Conservation (phyloP, 1,140 invertebrate genomes). For the Megathymus violae region DNA sequence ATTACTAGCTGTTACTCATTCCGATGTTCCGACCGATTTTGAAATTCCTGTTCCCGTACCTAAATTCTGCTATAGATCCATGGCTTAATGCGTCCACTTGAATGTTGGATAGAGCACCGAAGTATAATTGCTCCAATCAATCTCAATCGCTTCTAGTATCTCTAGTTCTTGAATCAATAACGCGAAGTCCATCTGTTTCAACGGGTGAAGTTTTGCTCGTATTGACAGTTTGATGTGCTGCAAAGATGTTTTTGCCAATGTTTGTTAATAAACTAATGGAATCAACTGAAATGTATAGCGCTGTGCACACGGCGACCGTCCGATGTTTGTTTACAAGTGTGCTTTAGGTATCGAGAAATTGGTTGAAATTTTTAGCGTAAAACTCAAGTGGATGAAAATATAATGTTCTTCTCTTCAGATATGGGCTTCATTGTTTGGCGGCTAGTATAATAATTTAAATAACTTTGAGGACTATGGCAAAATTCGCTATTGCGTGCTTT, state of each 20-base stretch:
- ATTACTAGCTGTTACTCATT: too few species aligned
- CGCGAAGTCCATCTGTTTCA: slow-evolving; percentile 15
- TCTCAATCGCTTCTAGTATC: slow-evolving; percentile 7
- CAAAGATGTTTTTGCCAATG: slow-evolving; percentile 13
- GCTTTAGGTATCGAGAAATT: not conserved
- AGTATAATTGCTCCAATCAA: not conserved
- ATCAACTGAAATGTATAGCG: slow-evolving; percentile 8
- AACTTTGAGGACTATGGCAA: too few species aligned
- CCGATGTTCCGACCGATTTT: not conserved
- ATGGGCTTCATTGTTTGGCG: too few species aligned
- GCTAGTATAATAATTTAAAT: too few species aligned
- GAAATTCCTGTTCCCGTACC: not conserved
- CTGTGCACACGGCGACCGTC: not conserved
- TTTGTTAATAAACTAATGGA: slow-evolving; percentile 29
- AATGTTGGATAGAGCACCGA: not conserved
- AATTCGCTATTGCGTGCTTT: too few species aligned
- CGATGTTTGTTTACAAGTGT: not conserved
- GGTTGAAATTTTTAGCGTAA: not conserved
- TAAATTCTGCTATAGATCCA: not conserved
- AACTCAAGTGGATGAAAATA: not conserved
- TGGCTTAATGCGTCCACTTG: not conserved
- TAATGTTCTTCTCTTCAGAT: too few species aligned
- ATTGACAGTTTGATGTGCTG: slow-evolving; percentile 10
- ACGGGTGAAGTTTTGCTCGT: slow-evolving; percentile 9
- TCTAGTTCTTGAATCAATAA: slow-evolving; percentile 15